A percentile compares a stretch with the other conserved stretches of the same genome.
Evolutionary conservation across 2,797 vertebrate species (phyloP).

Genomic region (Macrochelys suwanniensis): DNA sequence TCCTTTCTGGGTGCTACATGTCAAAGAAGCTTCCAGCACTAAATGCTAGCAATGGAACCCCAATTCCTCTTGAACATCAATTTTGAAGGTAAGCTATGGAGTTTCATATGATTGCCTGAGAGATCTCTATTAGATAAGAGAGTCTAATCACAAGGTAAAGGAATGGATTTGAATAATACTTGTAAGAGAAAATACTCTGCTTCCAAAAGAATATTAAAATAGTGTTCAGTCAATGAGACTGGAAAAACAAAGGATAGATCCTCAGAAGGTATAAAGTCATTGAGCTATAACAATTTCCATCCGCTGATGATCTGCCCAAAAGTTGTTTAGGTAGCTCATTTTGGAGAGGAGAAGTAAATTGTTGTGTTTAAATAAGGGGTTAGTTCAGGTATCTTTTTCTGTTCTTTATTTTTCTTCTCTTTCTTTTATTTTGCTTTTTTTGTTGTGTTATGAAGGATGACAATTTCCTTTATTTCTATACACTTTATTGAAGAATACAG

Average conservation of each 20-base stretch:
- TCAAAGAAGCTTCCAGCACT: slow-evolving; percentile 54
- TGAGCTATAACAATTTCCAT: background rate
- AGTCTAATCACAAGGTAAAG: background rate
- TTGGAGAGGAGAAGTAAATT: background rate
- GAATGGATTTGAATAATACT: background rate
- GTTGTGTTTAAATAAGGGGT: background rate
- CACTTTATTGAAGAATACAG: background rate
- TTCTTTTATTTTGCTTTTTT: background rate
- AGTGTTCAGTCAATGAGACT: background rate
- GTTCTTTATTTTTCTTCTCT: background rate
- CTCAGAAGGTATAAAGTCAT: background rate
- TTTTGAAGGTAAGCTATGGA: slow-evolving; percentile 75
- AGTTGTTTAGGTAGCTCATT: background rate
- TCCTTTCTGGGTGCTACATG: slow-evolving; percentile 24
- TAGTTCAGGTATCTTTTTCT: background rate
- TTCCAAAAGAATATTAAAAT: background rate
- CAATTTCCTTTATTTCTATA: background rate
- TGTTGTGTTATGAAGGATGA: background rate
- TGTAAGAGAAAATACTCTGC: background rate
- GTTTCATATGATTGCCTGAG: background rate
- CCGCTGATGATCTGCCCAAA: background rate
- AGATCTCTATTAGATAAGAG: background rate
- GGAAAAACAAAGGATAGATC: background rate
- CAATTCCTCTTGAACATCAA: slow-evolving; percentile 34
- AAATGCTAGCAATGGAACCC: background rate